Base-by-base conservation (phyloP, 2,113 vertebrate genomes). In the Hassar affinis region DNA sequence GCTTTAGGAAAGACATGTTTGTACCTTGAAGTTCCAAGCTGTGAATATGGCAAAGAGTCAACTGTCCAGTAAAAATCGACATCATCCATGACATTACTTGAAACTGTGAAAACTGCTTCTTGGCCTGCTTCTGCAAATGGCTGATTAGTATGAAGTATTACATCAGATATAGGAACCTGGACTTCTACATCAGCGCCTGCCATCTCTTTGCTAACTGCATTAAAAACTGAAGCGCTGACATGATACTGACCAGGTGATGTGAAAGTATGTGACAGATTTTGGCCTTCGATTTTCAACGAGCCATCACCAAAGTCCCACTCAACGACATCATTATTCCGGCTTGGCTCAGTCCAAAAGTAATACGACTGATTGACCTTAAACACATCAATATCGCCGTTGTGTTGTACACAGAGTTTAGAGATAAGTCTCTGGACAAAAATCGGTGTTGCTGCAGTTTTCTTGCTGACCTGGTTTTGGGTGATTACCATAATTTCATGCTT, bases 301-400 rank as follows among this genome's bases (percentile, higher is more conserved):
- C 89, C 91, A 54, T 95, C 94, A 66, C 94, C 94, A 90, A 95
- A 95, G 78, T 95, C 90, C 95, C 95, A 96, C 9, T 86, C 27
- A 78, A 93, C 86, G 8, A 90, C 89, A 54, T 90, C 90, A 62
- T 88, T 87, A 74, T 91, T 93, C n/a, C 62, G 35, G 62, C 52
- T 87, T 66, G 79, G 66, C 1, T 66, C 61, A 6, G 92, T 90
- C 90, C 89, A 93, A 87, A 95, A 95, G 10, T 59, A 66, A 1
- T 83, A 85, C 6, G 78, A 42, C 9, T 88, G 85, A 61, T 93
- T 91, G 61, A 90, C n/a, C 0, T 61, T 87, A 78, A 95, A 35
- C 1, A 84, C 80, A 14, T 86, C 86, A 22, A 33, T 87, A 25
- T 80, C 87, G 27, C 82, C 49, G 25, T 87, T 84, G 20, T 87